Base-by-base conservation (phyloP, 2,888 invertebrate genomes). In the Drosophila borealis region DNA sequence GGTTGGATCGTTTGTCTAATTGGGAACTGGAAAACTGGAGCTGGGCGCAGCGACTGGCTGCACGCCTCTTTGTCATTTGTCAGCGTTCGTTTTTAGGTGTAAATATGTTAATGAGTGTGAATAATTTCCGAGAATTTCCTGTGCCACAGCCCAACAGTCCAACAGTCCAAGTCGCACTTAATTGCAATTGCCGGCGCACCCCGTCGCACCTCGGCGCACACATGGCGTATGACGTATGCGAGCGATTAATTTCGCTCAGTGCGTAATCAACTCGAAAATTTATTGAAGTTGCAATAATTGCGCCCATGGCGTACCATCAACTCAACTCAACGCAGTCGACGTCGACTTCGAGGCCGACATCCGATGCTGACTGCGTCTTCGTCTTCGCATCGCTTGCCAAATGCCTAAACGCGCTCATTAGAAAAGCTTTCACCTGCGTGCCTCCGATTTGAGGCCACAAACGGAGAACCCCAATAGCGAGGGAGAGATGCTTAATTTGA, bases 201-300 rank as follows among this genome's bases (percentile, higher is more conserved):
- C 0, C 11, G 11, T 21, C 9, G 11, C 36, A 10, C 25, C 37
- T 33, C 54, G 41, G 53, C 25, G 64, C 63, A 59, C 80, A 71
- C 69, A 70, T 64, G 67, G 53, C 70, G 51, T 66, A 84, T 84
- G 84, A 84, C 81, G 80, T 73, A 83, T 87, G 84, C 75, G 53
- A 49, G 21, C 83, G 87, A 83, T 83, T 83, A 87, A 87, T 83
- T 83, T 83, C 78, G 75, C 78, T 75, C 84, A 63, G 78, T 84
- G 83, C 87, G 83, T 87, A 84, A 84, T 84, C 83, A 84, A 84
- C 71, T 84, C 62, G 87, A 84, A 84, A 84, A 84, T 84, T 84
- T 84, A 87, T 84, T 84, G 83, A 84, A 84, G 87, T 87, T 75
- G 87, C 83, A 84, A 87, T 84, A 84, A 84, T 87, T 84, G 87